Evolutionary conservation across 2,888 invertebrate genomes (phyloP).

Genomic region (Hydrotaea cyrtoneurina): DNA sequence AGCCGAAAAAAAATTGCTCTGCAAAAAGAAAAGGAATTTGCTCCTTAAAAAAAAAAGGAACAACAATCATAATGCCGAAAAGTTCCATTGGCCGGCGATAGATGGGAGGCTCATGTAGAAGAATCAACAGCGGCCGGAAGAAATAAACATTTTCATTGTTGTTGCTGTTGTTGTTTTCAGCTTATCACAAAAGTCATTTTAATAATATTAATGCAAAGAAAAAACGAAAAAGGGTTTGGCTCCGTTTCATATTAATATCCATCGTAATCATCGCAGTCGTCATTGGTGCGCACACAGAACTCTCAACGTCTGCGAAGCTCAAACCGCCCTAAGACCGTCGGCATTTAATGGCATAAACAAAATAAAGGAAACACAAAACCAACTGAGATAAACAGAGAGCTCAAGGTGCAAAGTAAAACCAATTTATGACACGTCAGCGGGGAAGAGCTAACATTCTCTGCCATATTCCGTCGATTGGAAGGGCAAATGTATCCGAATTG

Average conservation of each 20-base stretch:
- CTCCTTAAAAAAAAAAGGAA: not conserved
- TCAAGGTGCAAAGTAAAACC: not conserved
- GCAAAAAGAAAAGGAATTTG: constrained; percentile 34
- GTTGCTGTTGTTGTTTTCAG: not conserved
- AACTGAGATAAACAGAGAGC: not conserved
- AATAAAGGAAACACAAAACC: not conserved
- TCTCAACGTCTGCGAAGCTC: not conserved
- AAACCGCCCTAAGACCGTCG: not conserved
- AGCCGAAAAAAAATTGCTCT: constrained; percentile 29
- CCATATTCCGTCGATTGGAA: too few species aligned
- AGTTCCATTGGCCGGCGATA: not conserved
- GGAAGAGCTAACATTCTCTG: not conserved
- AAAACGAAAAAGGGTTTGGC: constrained; percentile 57
- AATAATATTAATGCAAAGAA: constrained; percentile 64
- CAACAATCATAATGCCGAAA: constrained; percentile 10
- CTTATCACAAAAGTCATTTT: constrained; percentile 57
- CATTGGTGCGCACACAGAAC: not conserved
- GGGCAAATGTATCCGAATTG: too few species aligned
- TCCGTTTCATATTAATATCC: constrained; percentile 52
- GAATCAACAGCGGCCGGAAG: constrained; percentile 6
- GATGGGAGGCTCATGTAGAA: not conserved
- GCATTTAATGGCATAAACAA: not conserved
- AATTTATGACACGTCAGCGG: not conserved
- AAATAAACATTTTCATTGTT: constrained; percentile 13
- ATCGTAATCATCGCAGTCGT: constrained; percentile 32